Evolutionary conservation across 2,888 invertebrate genomes (phyloP), one percentile per base, ranked within the genome.

Genomic region (Orchestes rusci): DNA sequence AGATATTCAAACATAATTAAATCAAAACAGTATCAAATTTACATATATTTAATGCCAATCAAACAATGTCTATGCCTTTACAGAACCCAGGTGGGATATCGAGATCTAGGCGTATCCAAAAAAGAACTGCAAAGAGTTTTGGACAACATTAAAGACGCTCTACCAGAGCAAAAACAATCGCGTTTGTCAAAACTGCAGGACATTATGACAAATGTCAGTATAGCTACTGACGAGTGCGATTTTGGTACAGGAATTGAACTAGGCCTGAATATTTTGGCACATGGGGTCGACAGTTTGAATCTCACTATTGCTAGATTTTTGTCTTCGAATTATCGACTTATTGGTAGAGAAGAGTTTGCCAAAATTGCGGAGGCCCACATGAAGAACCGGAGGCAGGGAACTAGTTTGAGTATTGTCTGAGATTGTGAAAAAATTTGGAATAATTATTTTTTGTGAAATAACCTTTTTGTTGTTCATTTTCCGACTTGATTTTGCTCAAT

Each of bases 141-240:
- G 39, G 70, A 75, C 37, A 73, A 75, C 56, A 73, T 92, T 35
- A 73, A 76, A 32, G 73, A 79, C 32, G 74, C 78, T 8, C 71
- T 71, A 48, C 73, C 80, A 16, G 70, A 69, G 8, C 78, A 82
- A 50, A 79, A 76, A 56, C 70, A 74, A 47, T 72, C 70, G 36
- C 68, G 77, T 19, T 71, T 86, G 47, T 79, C 82, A 16, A 77
- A 82, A 18, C 63, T 95, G 3, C 87, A 91, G 57, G 86, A 89
- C 43, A 71, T 61, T 18, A 77, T 92, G 48, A 90, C 86, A 3
- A 80, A 81, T 43, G 83, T 90, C 4, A 86, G 80, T 64, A 90
- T 91, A 64, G 96, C 95, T 0, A 81, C 87, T 43, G 96, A 96
- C 62, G 96, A 97, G 66, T 86, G 87, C 62, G 95, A 96, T 66